Percentiles rank a stretch among this genome's conserved stretches.
Conservation (phyloP, 2,797 vertebrate genomes). For the Vespertilio murinus region DNA sequence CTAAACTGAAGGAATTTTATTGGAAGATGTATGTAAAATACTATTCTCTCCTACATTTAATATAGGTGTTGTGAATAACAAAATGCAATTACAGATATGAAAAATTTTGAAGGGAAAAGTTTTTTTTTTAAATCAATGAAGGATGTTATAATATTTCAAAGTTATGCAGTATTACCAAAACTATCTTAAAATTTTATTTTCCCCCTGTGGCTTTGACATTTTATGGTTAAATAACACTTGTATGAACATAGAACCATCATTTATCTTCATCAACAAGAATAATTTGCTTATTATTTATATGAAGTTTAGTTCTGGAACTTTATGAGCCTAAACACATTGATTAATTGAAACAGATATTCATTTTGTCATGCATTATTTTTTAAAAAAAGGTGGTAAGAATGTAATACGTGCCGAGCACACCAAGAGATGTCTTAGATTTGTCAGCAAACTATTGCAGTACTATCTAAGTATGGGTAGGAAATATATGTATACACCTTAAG, state of each 20-base stretch:
- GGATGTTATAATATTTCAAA: not conserved
- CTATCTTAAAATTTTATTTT: not conserved
- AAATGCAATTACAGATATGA: not conserved
- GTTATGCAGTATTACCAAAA: not conserved
- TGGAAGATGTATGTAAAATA: not conserved
- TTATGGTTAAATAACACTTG: not conserved
- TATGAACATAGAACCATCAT: not conserved
- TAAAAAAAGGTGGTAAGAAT: not conserved
- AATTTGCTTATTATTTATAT: not conserved
- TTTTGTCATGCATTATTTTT: conserved; percentile 9
- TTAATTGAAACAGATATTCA: not conserved
- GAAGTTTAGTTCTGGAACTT: not conserved
- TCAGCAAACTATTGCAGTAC: not conserved
- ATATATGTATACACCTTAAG: not conserved
- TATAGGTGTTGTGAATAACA: not conserved
- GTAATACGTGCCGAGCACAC: not conserved
- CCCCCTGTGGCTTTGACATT: not conserved
- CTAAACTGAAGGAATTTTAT: not conserved
- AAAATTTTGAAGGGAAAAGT: not conserved
- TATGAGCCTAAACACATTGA: not conserved
- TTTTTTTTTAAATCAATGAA: not conserved
- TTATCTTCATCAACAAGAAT: conserved; percentile 1
- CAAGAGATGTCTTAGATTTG: not conserved
- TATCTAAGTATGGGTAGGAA: not conserved
- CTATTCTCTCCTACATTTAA: not conserved